Base-by-base conservation (phyloP, 2,888 invertebrate genomes). In the Dichetophora obliterata region DNA sequence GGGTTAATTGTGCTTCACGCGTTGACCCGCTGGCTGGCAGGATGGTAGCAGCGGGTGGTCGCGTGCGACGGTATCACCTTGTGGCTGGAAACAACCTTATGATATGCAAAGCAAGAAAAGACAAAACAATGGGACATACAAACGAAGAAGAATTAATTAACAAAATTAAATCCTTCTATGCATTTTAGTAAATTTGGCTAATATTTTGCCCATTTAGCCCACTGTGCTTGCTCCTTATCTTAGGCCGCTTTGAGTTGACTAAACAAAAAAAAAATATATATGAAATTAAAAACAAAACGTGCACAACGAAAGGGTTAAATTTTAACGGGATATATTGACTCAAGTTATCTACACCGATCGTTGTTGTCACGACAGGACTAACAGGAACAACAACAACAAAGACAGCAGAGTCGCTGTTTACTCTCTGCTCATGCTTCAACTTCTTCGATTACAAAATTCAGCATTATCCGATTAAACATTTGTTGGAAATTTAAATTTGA, bases 381-480 rank as follows among this genome's bases (percentile, higher is more conserved):
- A 63, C 34, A 63, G n/a, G n/a, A n/a, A 63, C 63, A 66, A 19
- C 66, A 9, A 31, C 65, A 37, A n/a, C 66, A 48, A 19, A 37
- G 22, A 68, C 11, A 11, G n/a, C 0, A 19, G 14, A 22, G 14
- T 11, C 16, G n/a, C 31, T 19, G 69, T 27, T 34, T 31, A n/a
- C 34, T 63, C 5, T 0, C n/a, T 3, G 27, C 16, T 24, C 9
- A 19, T 14, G 31, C 71, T 24, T n/a, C 37, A 57, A 59, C 43
- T 71, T 71, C 71, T 71, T 71, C 71, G 71, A 71, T 70, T 70
- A 70, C 57, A 70, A 54, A 34, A 57, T 71, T 71, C 43, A 27
- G 27, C 48, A 48, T 72, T 24, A 59, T 72, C 72, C 61, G 72
- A 72, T 72, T 72, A 61, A 59, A 61, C 14, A 72, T 22, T 72